A percentile compares a stretch with the other conserved stretches of the same genome.
Conservation (phyloP, 2,888 invertebrate genomes). For the Drosophila bunnanda region DNA sequence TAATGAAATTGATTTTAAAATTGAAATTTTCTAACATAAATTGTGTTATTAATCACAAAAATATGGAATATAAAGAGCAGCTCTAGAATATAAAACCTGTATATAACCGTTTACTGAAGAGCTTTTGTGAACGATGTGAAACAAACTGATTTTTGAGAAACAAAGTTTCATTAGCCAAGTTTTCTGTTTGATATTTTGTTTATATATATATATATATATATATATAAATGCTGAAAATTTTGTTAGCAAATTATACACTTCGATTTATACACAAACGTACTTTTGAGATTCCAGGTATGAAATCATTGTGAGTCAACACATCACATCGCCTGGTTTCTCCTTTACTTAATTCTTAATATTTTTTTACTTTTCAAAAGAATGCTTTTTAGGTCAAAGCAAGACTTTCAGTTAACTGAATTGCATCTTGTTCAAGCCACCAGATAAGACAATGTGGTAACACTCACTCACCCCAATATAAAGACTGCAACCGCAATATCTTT, state of each 20-base stretch:
- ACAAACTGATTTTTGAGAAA: neutral
- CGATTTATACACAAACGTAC: too few relatives aligned
- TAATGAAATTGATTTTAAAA: neutral
- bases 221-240: too few relatives aligned
- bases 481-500: conserved; percentile 25
- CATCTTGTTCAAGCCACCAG: conserved; percentile 30
- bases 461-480: conserved; percentile 2
- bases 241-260: too few relatives aligned
- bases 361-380: neutral
- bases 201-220: too few relatives aligned
- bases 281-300: too few relatives aligned
- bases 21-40: neutral
- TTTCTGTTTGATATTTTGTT: too few relatives aligned
- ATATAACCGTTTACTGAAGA: too few relatives aligned
- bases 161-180: too few relatives aligned
- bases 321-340: neutral
- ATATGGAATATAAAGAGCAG: neutral
- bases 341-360: neutral
- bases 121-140: neutral
- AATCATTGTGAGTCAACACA: too few relatives aligned
- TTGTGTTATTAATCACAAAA: neutral
- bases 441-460: conserved; percentile 23
- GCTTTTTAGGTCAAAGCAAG: conserved; percentile 26
- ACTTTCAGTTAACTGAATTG: conserved; percentile 30
- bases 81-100: neutral